Evolutionary conservation across 2,888 invertebrate genomes (phyloP).

Genomic region (Hofmannophila pseudospretella): DNA sequence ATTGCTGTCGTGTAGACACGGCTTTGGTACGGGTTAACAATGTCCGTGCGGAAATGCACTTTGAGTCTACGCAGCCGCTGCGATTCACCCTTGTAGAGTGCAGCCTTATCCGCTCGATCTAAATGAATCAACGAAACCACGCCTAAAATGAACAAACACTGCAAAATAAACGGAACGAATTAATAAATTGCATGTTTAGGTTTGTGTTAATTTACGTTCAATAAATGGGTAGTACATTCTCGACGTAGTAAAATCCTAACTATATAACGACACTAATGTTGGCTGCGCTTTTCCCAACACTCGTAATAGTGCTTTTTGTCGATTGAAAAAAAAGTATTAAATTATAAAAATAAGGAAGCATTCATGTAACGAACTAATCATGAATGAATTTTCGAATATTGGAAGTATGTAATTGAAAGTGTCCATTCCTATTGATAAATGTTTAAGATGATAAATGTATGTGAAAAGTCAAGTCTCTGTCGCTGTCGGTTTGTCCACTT

Average conservation of each 20-base stretch:
- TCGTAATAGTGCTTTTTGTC: constrained; percentile 25
- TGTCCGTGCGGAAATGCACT: not conserved
- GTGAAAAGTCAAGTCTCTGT: constrained; percentile 29
- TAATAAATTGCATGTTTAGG: no score
- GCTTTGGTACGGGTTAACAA: constrained; percentile 12
- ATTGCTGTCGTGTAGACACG: constrained; percentile 39
- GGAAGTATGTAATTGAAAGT: constrained; percentile 26
- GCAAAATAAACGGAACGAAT: not conserved
- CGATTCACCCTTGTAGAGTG: not conserved
- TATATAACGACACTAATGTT: not conserved
- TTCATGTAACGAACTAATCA: constrained; percentile 39
- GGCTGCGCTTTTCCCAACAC: constrained; percentile 7
- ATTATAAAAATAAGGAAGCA: constrained; percentile 35
- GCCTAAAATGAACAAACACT: not conserved
- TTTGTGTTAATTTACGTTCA: no score
- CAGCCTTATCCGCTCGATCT: not conserved
- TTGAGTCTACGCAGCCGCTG: not conserved
- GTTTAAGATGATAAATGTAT: constrained; percentile 31
- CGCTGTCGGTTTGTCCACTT: constrained; percentile 59
- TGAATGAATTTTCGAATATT: constrained; percentile 35
- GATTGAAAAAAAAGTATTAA: constrained; percentile 30
- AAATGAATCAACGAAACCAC: not conserved
- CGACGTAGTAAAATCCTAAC: no score
- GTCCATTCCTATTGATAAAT: constrained; percentile 55
- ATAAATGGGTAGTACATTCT: no score